Percentiles rank a stretch among this genome's conserved stretches.
Conservation (phyloP, 2,888 invertebrate species). For the Andricus curvator region DNA sequence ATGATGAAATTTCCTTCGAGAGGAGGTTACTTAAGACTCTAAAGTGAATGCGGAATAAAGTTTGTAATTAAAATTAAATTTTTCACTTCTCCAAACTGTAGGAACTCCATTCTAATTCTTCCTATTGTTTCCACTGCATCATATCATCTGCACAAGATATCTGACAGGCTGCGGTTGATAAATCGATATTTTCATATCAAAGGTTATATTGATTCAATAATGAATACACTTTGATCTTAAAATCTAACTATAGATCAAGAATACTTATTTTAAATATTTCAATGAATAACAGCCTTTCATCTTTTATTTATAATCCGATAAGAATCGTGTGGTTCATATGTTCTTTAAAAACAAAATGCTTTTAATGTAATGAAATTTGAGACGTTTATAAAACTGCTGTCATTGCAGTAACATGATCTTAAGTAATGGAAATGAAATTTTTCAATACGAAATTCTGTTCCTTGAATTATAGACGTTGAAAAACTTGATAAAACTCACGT, state of each 20-base stretch:
- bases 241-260: too few species aligned
- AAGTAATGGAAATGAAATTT: neutral
- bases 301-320: neutral
- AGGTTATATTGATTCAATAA: neutral
- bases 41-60: conserved; percentile 7
- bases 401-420: conserved; percentile 6
- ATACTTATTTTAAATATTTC: neutral
- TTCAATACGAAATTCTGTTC: neutral
- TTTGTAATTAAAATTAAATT: conserved; percentile 33
- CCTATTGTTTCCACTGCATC: neutral
- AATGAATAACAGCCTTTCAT: neutral
- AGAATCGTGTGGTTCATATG: neutral
- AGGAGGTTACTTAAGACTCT: neutral
- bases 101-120: conserved; percentile 5
- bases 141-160: conserved; percentile 9
- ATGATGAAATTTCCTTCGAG: neutral
- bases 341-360: neutral
- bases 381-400: neutral
- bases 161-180: neutral
- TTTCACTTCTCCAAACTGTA: conserved; percentile 17
- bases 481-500: neutral
- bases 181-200: neutral
- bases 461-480: neutral
- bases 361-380: conserved; percentile 1
- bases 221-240: too few species aligned